Percentiles rank a stretch among this genome's conserved stretches.
These are phyloP conservation scores for Prolemur simus DNA, from an alignment of 2,113 vertebrate species.

Conservation along the genomic window DNA sequence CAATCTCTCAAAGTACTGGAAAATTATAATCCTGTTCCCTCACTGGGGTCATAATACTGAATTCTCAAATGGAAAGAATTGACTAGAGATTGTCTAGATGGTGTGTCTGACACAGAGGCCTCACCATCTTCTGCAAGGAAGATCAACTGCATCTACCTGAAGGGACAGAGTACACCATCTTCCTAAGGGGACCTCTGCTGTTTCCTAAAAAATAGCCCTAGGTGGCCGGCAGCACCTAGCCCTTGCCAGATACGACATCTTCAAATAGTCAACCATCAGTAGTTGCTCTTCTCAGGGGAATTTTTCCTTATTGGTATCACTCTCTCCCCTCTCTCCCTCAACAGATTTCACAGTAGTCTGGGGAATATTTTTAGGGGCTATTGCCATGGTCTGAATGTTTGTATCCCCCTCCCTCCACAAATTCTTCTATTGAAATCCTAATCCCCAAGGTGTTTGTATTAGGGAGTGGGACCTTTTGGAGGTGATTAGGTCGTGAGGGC, in stretches of 20 bases:
- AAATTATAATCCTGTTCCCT: not conserved
- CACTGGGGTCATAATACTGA: not conserved
- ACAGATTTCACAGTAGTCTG: not conserved
- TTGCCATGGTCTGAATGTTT: not conserved
- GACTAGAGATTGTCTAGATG: not conserved
- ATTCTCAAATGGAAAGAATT: not conserved
- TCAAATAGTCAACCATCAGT: not conserved
- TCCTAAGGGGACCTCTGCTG: not conserved
- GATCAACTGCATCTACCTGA: not conserved
- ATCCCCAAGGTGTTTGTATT: not conserved
- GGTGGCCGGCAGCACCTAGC: not conserved
- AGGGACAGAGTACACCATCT: not conserved
- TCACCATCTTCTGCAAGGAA: not conserved
- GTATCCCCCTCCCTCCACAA: not conserved
- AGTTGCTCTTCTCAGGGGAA: not conserved
- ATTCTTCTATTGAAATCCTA: not conserved
- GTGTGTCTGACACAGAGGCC: not conserved
- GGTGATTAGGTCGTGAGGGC: not conserved
- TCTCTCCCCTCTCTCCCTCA: not conserved
- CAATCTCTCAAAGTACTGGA: not conserved
- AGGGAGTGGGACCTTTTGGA: not conserved
- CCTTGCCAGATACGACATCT: not conserved
- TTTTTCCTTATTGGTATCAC: not conserved
- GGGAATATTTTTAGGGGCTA: not conserved
- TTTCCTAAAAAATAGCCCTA: not conserved